Evolutionary conservation across 2,797 vertebrate genomes (phyloP).

Genomic region (Sebastes trivittatus): DNA sequence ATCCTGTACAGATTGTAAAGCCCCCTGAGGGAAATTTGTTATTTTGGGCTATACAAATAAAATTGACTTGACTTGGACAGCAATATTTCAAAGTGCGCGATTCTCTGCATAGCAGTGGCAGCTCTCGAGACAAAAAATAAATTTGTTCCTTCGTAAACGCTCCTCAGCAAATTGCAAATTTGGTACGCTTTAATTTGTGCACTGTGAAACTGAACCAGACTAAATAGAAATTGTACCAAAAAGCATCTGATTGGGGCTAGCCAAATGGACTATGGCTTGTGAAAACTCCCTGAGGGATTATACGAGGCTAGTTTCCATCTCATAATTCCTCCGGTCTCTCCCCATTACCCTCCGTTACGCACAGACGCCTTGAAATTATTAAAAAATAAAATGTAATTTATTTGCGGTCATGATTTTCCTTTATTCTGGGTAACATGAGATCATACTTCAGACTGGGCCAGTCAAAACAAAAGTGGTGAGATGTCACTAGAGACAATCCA

Average conservation of each 20-base stretch:
- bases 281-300: background rate
- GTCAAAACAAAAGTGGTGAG: slow-evolving; percentile 35
- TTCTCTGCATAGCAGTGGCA: background rate
- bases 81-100: background rate
- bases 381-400: slow-evolving; percentile 2
- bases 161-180: background rate
- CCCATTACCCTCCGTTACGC: background rate
- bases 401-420: background rate
- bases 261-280: background rate
- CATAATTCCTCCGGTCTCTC: background rate
- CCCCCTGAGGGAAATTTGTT: too few species aligned
- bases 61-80: too few species aligned
- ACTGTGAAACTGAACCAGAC: background rate
- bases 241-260: background rate
- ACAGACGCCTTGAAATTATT: background rate
- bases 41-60: too few species aligned
- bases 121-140: background rate
- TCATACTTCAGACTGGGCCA: slow-evolving; percentile 17
- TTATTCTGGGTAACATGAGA: slow-evolving; percentile 30
- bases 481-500: slow-evolving; percentile 35
- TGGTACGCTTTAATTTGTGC: background rate
- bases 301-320: background rate
- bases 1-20: too few species aligned
- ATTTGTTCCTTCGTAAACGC: background rate
- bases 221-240: background rate